Conservation (phyloP, 2,113 vertebrate genomes). For the Neofelis nebulosa region DNA sequence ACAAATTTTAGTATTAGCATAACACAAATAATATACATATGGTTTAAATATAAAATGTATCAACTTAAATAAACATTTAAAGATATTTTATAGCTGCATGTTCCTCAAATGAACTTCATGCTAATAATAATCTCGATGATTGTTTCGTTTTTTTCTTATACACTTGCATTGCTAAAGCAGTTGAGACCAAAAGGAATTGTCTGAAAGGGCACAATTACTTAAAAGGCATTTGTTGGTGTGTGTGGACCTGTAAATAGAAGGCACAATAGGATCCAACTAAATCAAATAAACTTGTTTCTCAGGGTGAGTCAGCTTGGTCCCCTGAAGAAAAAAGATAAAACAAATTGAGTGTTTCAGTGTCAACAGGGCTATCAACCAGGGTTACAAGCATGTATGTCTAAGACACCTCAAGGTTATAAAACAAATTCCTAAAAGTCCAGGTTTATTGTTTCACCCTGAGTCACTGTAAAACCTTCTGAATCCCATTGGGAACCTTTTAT, state of each 20-base stretch:
- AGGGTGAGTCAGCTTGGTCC: not conserved
- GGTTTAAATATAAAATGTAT: not conserved
- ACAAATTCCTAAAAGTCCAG: conserved; percentile 72
- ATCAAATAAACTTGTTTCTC: conserved; percentile 37
- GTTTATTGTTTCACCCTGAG: conserved; percentile 61
- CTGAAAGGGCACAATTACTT: not conserved
- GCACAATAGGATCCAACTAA: not conserved
- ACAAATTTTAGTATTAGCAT: not conserved
- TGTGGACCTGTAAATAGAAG: not conserved
- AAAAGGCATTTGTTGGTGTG: not conserved
- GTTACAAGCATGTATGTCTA: conserved; percentile 50
- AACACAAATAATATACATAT: not conserved
- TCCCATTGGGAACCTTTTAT: conserved; percentile 63
- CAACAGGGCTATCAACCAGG: conserved; percentile 60
- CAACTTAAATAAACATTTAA: not conserved
- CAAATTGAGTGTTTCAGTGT: conserved; percentile 56
- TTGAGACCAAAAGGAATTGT: not conserved
- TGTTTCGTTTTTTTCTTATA: not conserved
- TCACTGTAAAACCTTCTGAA: conserved; percentile 65
- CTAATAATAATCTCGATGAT: not conserved
- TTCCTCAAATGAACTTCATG: not conserved
- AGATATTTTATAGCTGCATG: too few species aligned
- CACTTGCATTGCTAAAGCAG: not conserved
- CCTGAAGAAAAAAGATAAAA: conserved; percentile 62
- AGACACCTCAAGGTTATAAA: conserved; percentile 73